Conservation (phyloP, 1,140 invertebrate species). For the Brachionus rubens region DNA sequence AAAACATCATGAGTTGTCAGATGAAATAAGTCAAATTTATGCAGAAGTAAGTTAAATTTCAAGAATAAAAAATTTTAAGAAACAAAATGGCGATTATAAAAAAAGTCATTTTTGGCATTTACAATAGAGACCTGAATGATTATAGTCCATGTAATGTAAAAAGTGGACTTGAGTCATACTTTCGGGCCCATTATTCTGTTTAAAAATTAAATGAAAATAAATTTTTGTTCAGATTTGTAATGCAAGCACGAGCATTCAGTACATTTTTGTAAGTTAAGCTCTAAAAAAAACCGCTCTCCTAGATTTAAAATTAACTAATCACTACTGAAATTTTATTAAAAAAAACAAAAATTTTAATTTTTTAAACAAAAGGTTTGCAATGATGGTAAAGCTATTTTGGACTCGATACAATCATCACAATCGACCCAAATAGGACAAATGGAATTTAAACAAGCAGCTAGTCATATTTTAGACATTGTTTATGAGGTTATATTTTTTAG, state of each 20-base stretch:
- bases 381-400: slow-evolving; percentile 62
- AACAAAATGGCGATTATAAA: too few relatives aligned
- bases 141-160: too few relatives aligned
- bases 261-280: slow-evolving; percentile 25
- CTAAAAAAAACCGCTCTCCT: not conserved
- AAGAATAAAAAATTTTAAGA: not conserved
- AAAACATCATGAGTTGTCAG: slow-evolving; percentile 46
- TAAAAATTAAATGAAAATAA: too few relatives aligned
- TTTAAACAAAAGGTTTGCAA: slow-evolving; percentile 55
- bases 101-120: too few relatives aligned
- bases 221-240: slow-evolving; percentile 23
- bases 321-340: too few relatives aligned
- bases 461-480: slow-evolving; percentile 63
- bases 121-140: too few relatives aligned
- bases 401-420: slow-evolving; percentile 67
- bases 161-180: too few relatives aligned
- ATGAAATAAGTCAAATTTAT: slow-evolving; percentile 44
- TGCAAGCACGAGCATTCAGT: slow-evolving; percentile 24
- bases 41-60: slow-evolving; percentile 28
- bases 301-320: not conserved
- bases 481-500: slow-evolving; percentile 60
- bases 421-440: slow-evolving; percentile 67
- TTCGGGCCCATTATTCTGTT: too few relatives aligned
- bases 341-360: too few relatives aligned
- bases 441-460: slow-evolving; percentile 69